phyloP scores from a whole-genome alignment of 2,113 vertebrate species.

The Echinops telfairi region DNA sequence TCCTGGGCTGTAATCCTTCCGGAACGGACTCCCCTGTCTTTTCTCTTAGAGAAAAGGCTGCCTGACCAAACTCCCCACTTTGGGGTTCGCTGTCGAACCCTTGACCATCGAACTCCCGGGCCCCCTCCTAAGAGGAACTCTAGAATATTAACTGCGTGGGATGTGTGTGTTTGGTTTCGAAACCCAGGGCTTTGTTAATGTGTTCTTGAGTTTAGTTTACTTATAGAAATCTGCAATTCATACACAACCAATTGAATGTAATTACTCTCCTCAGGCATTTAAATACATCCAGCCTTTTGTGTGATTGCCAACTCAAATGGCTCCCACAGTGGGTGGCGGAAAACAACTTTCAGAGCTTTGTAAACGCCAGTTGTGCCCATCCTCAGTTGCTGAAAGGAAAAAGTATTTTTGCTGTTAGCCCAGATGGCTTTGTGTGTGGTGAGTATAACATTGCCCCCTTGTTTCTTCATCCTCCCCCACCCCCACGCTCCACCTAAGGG shows the following conservation, averaged over 20 bases:
- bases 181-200: slow-evolving; percentile 61
- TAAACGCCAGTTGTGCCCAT: slow-evolving; percentile 97
- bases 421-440: slow-evolving; percentile 98
- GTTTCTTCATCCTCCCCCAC: not conserved
- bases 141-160: slow-evolving; percentile 24
- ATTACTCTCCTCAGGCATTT: slow-evolving; percentile 90
- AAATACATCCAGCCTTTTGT: slow-evolving; percentile 97
- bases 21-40: not conserved
- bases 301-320: slow-evolving; percentile 99
- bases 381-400: slow-evolving; percentile 95
- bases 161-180: slow-evolving; percentile 56
- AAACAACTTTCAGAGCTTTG: slow-evolving; percentile 92
- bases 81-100: not conserved
- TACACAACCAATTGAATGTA: slow-evolving; percentile 73
- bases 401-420: slow-evolving; percentile 93
- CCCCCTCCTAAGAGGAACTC: not conserved
- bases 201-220: slow-evolving; percentile 54
- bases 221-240: slow-evolving; percentile 59
- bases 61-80: not conserved
- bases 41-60: not conserved
- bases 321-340: slow-evolving; percentile 96
- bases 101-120: not conserved
- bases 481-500: not conserved
- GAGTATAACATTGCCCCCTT: slow-evolving; percentile 82
- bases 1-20: not conserved